A percentile compares a stretch with the other conserved stretches of the same genome.
Conservation (phyloP, 2,113 vertebrate genomes). For the Engystomops pustulosus region DNA sequence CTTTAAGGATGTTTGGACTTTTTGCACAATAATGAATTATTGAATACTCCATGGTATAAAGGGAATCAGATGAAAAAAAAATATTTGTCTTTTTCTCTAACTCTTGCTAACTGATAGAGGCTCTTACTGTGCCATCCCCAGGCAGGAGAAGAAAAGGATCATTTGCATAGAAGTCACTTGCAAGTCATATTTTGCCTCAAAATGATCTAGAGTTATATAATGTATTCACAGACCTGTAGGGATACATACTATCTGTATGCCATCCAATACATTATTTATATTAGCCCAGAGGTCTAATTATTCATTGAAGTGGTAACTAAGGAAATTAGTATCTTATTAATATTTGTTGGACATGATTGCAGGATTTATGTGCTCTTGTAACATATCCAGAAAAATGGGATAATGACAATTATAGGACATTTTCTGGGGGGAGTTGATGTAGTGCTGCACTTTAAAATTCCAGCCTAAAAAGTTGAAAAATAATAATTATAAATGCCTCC, state of each 20-base stretch:
- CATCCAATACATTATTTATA: slow-evolving; percentile 92
- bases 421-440: too few species aligned
- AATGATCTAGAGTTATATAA: slow-evolving; percentile 86
- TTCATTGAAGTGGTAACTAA: slow-evolving; percentile 90
- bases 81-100: slow-evolving; percentile 64
- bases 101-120: slow-evolving; percentile 73
- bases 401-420: slow-evolving; percentile 37
- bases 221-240: slow-evolving; percentile 83
- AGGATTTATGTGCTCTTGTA: slow-evolving; percentile 58
- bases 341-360: slow-evolving; percentile 80
- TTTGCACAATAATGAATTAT: slow-evolving; percentile 76
- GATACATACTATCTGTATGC: slow-evolving; percentile 85
- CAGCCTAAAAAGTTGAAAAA: too few species aligned
- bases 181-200: slow-evolving; percentile 77
- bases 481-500: too few species aligned
- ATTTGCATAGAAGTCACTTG: slow-evolving; percentile 87
- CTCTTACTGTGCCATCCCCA: slow-evolving; percentile 63
- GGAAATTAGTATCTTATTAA: slow-evolving; percentile 93
- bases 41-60: slow-evolving; percentile 66
- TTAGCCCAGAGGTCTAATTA: slow-evolving; percentile 87
- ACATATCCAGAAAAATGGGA: slow-evolving; percentile 33
- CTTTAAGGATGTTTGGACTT: slow-evolving; percentile 67
- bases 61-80: slow-evolving; percentile 68
- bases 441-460: too few species aligned
- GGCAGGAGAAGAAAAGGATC: slow-evolving; percentile 69